Evolutionary conservation across 2,113 vertebrate genomes (phyloP), one percentile per base, ranked within the genome.

Genomic region (Mirza zaza): DNA sequence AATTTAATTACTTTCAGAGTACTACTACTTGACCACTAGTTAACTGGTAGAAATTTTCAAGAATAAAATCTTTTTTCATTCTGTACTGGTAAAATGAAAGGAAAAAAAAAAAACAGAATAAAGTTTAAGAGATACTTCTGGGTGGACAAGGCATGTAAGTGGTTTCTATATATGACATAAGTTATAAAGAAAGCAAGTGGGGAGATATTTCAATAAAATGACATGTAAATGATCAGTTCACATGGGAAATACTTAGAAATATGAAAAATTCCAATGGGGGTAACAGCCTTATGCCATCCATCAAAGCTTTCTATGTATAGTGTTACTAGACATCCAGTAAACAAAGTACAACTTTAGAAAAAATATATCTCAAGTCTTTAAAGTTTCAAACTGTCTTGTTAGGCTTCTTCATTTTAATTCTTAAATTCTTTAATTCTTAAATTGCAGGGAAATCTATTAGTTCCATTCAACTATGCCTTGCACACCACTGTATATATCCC

Each of bases 21-120:
- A 75, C 52, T 48, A 48, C 10, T 48, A 95, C 32, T 34, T 87
- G 70, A 81, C 36, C 14, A 0, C 6, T 32, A 39, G 67, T 87
- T 92, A 76, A 42, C 39, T 87, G 15, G 20, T 65, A 48, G 52
- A 77, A 70, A 87, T 80, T 87, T 86, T 73, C 48, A 92, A 91
- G 83, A 90, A 92, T 39, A 95, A 12, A 95, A 45, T 81, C 10
- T 39, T 63, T 89, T 89, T 87, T 95, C 88, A 67, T 86, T 95
- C 20, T 73, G 8, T 81, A 67, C 32, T 32, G 29, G 88, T 77
- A 63, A 85, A 94, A 85, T 57, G 17, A 79, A 97, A 81, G 32
- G 8, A 1, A 7, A n/a, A 5, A 48, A 81, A 57, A 85, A 7
- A 63, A 75, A 6, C 0, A 71, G 20, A 91, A n/a, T 11, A 82